Percentiles rank a stretch among this genome's conserved stretches.
These are phyloP conservation scores for Chrysopilus asiliformis DNA, from an alignment of 2,888 invertebrate genomes.

Conservation along the genomic window DNA sequence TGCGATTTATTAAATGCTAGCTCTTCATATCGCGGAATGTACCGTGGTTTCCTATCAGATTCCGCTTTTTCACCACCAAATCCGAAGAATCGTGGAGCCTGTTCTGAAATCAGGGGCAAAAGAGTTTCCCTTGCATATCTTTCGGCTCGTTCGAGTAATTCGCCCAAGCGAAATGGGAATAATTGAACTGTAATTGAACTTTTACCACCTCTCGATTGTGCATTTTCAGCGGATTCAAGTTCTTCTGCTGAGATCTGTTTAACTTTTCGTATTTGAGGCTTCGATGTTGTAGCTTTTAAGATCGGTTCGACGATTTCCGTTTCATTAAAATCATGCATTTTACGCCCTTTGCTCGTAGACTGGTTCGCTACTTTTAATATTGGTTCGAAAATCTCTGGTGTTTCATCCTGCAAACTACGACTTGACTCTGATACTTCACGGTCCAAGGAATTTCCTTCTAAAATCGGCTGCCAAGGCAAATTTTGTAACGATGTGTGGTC, in stretches of 20 bases:
- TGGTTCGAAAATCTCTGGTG: slow-evolving; percentile 43
- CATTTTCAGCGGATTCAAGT: slow-evolving; percentile 21
- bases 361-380: slow-evolving; percentile 30
- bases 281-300: slow-evolving; percentile 46
- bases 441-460: slow-evolving; percentile 38
- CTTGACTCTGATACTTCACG: slow-evolving; percentile 29
- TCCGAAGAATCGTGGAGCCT: slow-evolving; percentile 58
- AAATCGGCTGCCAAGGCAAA: slow-evolving; percentile 41
- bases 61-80: slow-evolving; percentile 38
- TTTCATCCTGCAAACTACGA: slow-evolving; percentile 24
- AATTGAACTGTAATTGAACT: slow-evolving; percentile 53
- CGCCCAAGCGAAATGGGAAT: slow-evolving; percentile 61
- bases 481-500: slow-evolving; percentile 25
- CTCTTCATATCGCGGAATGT: slow-evolving; percentile 45
- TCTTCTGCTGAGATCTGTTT: slow-evolving; percentile 33
- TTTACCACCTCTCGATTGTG: slow-evolving; percentile 12
- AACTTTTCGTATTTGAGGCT: slow-evolving; percentile 37
- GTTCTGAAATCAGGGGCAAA: slow-evolving; percentile 61
- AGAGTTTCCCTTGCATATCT: slow-evolving; percentile 66
- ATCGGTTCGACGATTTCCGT: slow-evolving; percentile 65
- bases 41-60: slow-evolving; percentile 40
- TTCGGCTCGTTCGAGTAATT: slow-evolving; percentile 69
- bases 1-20: slow-evolving; percentile 9
- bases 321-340: slow-evolving; percentile 22
- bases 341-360: slow-evolving; percentile 24